phyloP scores from a whole-genome alignment of 1,140 invertebrate species.

The Diabrotica virgifera region DNA sequence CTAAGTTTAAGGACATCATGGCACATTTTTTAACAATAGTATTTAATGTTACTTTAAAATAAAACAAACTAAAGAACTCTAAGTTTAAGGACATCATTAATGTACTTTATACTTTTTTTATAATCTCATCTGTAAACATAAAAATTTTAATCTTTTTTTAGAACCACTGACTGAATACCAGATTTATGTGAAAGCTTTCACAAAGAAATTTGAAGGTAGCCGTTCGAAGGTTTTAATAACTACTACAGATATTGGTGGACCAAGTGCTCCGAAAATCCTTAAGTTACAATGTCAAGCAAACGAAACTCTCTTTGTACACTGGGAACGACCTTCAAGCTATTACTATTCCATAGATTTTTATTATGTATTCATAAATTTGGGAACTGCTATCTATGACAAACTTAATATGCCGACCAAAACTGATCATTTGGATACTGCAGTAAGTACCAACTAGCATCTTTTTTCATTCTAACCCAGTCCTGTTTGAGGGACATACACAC shows the following conservation, averaged over 20 bases:
- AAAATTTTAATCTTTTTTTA: conserved; percentile 49
- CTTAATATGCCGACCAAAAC: conserved; percentile 59
- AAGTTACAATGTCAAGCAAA: conserved; percentile 78
- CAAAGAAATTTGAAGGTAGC: conserved; percentile 69
- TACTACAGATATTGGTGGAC: conserved; percentile 77
- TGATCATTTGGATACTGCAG: conserved; percentile 59
- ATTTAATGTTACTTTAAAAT: too few relatives aligned
- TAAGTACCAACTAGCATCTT: conserved; percentile 52
- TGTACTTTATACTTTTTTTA: too few relatives aligned
- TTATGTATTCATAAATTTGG: conserved; percentile 69
- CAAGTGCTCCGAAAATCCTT: conserved; percentile 72
- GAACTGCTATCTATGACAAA: conserved; percentile 58
- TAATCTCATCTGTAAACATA: too few relatives aligned
- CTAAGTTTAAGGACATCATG: too few relatives aligned
- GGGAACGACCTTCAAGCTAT: conserved; percentile 71
- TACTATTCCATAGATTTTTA: conserved; percentile 78
- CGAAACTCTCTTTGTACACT: conserved; percentile 75
- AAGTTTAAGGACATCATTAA: too few relatives aligned
- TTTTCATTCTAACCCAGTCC: too few relatives aligned
- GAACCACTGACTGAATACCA: conserved; percentile 80
- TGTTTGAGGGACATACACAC: too few relatives aligned
- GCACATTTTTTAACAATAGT: too few relatives aligned
- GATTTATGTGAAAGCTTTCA: conserved; percentile 80
- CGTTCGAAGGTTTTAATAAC: conserved; percentile 69
- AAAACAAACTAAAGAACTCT: too few relatives aligned